Evolutionary conservation across 2,888 invertebrate genomes (phyloP).

Genomic region (Biston betularia): DNA sequence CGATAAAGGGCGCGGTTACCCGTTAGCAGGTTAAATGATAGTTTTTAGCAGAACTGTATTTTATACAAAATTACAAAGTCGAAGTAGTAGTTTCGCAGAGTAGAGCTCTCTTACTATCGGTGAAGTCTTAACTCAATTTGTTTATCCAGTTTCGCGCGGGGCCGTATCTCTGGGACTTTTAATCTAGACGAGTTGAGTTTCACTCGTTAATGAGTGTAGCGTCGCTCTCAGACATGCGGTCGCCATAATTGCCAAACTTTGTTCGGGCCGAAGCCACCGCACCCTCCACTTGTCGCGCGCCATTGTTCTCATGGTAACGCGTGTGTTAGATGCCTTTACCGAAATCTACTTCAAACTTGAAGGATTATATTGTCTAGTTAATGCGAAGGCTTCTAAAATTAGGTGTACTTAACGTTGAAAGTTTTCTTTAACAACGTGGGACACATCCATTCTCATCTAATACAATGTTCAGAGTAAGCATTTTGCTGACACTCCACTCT

Average conservation of each 20-base stretch:
- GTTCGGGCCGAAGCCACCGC: slow-evolving; percentile 69
- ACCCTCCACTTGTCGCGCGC: slow-evolving; percentile 75
- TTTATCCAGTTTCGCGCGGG: slow-evolving; percentile 58
- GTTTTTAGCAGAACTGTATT: slow-evolving; percentile 39
- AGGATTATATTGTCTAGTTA: slow-evolving; percentile 49
- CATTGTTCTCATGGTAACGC: slow-evolving; percentile 80
- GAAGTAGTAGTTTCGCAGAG: slow-evolving; percentile 45
- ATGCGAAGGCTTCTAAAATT: slow-evolving; percentile 44
- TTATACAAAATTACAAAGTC: slow-evolving; percentile 48
- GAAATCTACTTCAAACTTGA: slow-evolving; percentile 59
- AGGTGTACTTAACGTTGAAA: slow-evolving; percentile 42
- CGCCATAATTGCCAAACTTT: slow-evolving; percentile 86
- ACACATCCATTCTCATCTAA: slow-evolving; percentile 26
- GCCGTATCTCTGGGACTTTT: slow-evolving; percentile 76
- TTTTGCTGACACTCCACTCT: slow-evolving; percentile 12
- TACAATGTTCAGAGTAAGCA: slow-evolving; percentile 17
- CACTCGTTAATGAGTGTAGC: slow-evolving; percentile 83
- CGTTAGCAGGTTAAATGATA: slow-evolving; percentile 24
- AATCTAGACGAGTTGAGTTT: slow-evolving; percentile 82
- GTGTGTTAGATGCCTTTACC: slow-evolving; percentile 70
- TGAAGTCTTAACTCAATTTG: slow-evolving; percentile 60
- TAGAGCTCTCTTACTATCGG: slow-evolving; percentile 54
- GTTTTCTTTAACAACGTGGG: slow-evolving; percentile 31
- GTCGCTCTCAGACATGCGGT: slow-evolving; percentile 84
- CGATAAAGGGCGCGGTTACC: slow-evolving; percentile 15